Base-by-base conservation (phyloP, 2,888 invertebrate genomes). In the Polydrusus cervinus region DNA sequence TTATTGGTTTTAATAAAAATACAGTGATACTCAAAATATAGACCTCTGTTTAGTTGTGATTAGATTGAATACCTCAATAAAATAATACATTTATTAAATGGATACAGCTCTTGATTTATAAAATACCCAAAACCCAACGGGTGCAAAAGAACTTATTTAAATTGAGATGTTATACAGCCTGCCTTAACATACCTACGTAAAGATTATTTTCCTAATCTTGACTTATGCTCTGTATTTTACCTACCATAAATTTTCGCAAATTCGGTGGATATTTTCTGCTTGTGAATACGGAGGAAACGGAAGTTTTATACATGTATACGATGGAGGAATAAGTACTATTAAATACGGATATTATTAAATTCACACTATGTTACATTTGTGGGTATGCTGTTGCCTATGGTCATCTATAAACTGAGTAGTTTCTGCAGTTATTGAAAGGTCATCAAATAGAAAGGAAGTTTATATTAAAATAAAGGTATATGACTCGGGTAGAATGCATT, bases 151-250 rank as follows among this genome's bases (percentile, higher is more conserved):
- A 57, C 71, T 65, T 71, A 71, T 71, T 71, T 65, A 71, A 71
- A 71, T 71, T 71, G 65, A 71, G 71, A 65, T 71, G 71, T 53
- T 34, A n/a, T 70, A 38, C 71, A 71, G 71, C 62, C 71, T 65
- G 71, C 73, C 68, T 60, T 73, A 73, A 73, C 73, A 68, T 66
- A n/a, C n/a, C n/a, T n/a, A 73, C 68, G 67, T 75, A 75, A 75
- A 71, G 75, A 75, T 75, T 75, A 75, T 67, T 71, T 75, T 71
- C 64, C 62, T 71, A 72, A 75, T 75, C 75, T 71, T 71, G 67
- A 71, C 57, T 75, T 75, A 75, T 75, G 70, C 60, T 73, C 73
- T 68, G 62, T 73, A 68, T 68, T 73, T 67, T 73, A 73, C 68
- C 68, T 73, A 43, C 67, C 61, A 73, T 73, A 68, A 73, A 73